Evolutionary conservation across 2,888 invertebrate species (phyloP), one percentile per base, ranked within the genome.

Genomic region (Phaedon cochleariae): DNA sequence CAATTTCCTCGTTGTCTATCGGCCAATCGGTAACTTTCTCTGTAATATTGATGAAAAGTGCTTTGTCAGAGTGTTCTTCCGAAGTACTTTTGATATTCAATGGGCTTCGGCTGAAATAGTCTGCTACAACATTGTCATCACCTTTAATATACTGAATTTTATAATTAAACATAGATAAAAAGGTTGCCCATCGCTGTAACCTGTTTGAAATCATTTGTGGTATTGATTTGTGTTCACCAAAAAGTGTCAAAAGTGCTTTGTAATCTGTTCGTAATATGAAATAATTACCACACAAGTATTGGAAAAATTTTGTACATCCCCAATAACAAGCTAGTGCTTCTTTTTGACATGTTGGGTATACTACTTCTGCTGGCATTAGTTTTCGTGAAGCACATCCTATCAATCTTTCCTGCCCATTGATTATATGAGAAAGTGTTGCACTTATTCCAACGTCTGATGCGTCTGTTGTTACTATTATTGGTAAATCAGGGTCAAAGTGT

Each of bases 401-500:
- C 2, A 57, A 45, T 34, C 46, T 55, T 29, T 61, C 64, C 34
- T 22, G 20, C 37, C 57, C 53, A 18, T 65, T 31, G 9, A 41
- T 22, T 6, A n/a, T 31, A 15, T 64, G 58, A 0, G 17, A 37
- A n/a, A 64, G 53, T 2, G 60, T 48, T 9, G 65, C 65, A 7
- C 52, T 48, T 21, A 67, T 46, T 9, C 62, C 70, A 1, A 20
- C 9, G 12, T 49, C 29, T 0, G 53, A 45, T 0, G 64, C 61
- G 31, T 70, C 70, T 0, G 59, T 61, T 10, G 52, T 22, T 1
- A 68, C 15, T 26, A 61, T 18, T 7, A 70, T 34, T 37, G 65
- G 64, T 21, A 61, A 52, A 12, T 63, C 22, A 3, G 63, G 61
- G 52, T 70, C 48, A 49, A 59, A 64, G 48, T 70, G 64, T 20